phyloP scores from a whole-genome alignment of 2,888 invertebrate species.

The Dynastes maya region DNA sequence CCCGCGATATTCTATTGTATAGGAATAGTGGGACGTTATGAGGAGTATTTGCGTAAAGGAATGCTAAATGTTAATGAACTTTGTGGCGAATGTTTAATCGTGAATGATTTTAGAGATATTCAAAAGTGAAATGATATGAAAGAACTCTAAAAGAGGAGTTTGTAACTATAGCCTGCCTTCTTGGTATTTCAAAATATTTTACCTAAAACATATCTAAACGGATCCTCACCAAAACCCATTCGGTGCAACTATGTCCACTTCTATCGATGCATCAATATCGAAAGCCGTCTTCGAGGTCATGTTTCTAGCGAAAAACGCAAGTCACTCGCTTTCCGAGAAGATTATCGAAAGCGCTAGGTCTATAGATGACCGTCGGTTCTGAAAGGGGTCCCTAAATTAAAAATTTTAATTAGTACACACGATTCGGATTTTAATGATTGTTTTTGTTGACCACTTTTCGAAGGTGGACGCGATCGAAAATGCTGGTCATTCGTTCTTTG shows the following conservation, averaged over 20 bases:
- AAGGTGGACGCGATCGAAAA: not conserved
- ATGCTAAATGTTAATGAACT: conserved; percentile 17
- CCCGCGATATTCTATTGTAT: not conserved
- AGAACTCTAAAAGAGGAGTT: too few relatives aligned
- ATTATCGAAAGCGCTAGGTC: conserved; percentile 20
- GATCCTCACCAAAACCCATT: too few relatives aligned
- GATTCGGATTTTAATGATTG: conserved; percentile 41
- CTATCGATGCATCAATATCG: not conserved
- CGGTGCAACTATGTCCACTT: too few relatives aligned
- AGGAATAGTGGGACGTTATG: not conserved
- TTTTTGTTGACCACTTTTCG: conserved; percentile 24
- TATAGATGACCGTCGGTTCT: conserved; percentile 2
- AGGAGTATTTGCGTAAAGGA: too few relatives aligned
- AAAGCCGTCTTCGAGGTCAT: conserved; percentile 1
- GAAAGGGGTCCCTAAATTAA: conserved; percentile 35
- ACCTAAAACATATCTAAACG: too few relatives aligned
- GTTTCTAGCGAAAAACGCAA: conserved; percentile 4
- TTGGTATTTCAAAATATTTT: too few relatives aligned
- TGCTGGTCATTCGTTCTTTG: not conserved
- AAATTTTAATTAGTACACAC: conserved; percentile 45
- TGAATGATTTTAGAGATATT: too few relatives aligned
- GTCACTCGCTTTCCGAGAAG: conserved; percentile 25
- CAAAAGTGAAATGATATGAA: too few relatives aligned
- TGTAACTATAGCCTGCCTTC: too few relatives aligned
- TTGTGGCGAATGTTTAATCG: not conserved